phyloP scores from a whole-genome alignment of 1,140 invertebrate genomes.

The Gryllus bimaculatus region DNA sequence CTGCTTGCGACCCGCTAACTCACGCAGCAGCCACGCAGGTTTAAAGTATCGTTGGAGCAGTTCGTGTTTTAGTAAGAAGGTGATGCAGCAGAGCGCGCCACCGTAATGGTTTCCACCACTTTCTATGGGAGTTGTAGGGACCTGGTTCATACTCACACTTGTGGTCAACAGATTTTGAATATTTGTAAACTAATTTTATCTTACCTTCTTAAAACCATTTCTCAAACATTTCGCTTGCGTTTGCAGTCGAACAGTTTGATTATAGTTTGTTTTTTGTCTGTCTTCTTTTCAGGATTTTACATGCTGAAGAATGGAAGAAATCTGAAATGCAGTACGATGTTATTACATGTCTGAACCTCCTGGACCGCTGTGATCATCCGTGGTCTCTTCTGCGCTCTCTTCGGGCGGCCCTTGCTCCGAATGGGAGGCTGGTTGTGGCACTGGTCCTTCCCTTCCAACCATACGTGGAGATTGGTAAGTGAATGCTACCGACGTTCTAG shows the following conservation, averaged over 20 bases:
- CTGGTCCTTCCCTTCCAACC: constrained; percentile 81
- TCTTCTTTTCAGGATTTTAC: constrained; percentile 14
- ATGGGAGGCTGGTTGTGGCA: constrained; percentile 66
- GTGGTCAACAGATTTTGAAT: too few relatives aligned
- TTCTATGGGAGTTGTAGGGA: too few relatives aligned
- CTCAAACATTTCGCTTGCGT: neutral
- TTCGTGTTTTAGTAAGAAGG: too few relatives aligned
- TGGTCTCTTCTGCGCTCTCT: constrained; percentile 61
- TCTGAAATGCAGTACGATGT: constrained; percentile 30
- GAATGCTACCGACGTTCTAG: too few relatives aligned
- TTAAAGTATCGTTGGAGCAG: too few relatives aligned
- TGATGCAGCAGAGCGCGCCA: too few relatives aligned
- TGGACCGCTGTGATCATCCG: constrained; percentile 81
- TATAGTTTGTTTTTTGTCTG: neutral
- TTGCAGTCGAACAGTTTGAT: neutral
- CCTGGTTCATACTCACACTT: too few relatives aligned
- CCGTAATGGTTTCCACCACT: too few relatives aligned
- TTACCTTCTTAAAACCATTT: neutral
- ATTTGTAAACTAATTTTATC: too few relatives aligned
- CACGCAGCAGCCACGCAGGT: too few relatives aligned
- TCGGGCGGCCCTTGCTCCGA: constrained; percentile 46
- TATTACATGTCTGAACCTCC: constrained; percentile 77
- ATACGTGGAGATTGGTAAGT: constrained; percentile 72
- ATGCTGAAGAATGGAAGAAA: constrained; percentile 15
- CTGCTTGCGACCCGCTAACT: too few relatives aligned